These are phyloP conservation scores for Rousettus leschenaultii DNA, from an alignment of 2,113 vertebrate species.

Conservation along the genomic window DNA sequence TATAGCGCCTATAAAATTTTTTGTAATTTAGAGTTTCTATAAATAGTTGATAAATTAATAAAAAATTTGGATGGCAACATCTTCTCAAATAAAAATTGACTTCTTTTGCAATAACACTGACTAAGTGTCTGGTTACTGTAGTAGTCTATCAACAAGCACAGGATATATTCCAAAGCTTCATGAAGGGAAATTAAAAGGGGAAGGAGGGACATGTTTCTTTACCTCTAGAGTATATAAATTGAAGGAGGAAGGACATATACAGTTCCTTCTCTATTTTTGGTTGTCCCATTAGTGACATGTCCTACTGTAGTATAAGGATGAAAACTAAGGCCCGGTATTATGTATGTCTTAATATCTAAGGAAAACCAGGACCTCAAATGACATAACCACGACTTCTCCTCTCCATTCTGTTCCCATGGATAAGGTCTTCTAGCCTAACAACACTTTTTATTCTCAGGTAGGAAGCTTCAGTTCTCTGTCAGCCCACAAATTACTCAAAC, in stretches of 20 bases:
- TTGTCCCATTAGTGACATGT: not conserved
- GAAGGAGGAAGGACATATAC: not conserved
- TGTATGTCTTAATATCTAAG: not conserved
- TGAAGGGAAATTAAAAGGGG: not conserved
- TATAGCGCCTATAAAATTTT: not conserved
- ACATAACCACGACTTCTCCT: not conserved
- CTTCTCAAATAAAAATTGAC: slow-evolving; percentile 19
- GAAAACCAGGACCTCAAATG: not conserved
- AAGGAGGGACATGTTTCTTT: not conserved
- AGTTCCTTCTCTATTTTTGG: not conserved
- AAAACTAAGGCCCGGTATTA: not conserved
- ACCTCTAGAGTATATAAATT: not conserved
- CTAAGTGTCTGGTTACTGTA: not conserved
- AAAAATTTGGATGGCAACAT: not conserved
- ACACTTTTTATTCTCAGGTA: not conserved
- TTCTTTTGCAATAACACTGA: not conserved
- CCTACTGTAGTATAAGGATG: not conserved
- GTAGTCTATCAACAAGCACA: not conserved
- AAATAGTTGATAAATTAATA: slow-evolving; percentile 54
- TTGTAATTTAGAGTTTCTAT: slow-evolving; percentile 1
- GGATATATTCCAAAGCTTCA: not conserved
- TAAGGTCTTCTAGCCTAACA: not conserved
- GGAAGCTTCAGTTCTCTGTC: not conserved
- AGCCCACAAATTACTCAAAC: not conserved
- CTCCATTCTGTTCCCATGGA: not conserved